Evolutionary conservation across 2,888 invertebrate genomes (phyloP).

Genomic region (Cinara cedri): DNA sequence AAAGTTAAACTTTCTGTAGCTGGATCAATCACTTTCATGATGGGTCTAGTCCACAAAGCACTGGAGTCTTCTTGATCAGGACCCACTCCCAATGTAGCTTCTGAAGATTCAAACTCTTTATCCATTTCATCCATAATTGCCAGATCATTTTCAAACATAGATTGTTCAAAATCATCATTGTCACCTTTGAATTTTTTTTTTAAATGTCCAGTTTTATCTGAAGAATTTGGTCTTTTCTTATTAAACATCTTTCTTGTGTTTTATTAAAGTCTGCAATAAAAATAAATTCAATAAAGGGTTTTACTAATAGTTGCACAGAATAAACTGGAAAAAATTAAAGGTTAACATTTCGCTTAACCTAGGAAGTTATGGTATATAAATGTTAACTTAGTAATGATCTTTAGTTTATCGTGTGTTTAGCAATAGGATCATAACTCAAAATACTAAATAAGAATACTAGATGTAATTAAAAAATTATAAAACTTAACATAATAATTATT

Average conservation of each 20-base stretch:
- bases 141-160: slow-evolving; percentile 73
- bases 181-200: slow-evolving; percentile 47
- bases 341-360: slow-evolving; percentile 1
- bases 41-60: slow-evolving; percentile 40
- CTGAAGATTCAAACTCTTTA: slow-evolving; percentile 36
- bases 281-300: slow-evolving; percentile 42
- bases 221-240: slow-evolving; percentile 53
- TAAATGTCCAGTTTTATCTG: slow-evolving; percentile 13
- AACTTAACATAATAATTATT: too few species aligned
- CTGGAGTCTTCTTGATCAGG: slow-evolving; percentile 44
- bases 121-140: slow-evolving; percentile 70
- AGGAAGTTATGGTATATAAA: slow-evolving; percentile 20
- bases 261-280: slow-evolving; percentile 47
- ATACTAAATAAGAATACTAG: too few species aligned
- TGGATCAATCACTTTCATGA: slow-evolving; percentile 27
- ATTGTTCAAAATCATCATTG: slow-evolving; percentile 67
- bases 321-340: neutral
- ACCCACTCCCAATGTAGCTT: slow-evolving; percentile 62
- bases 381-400: slow-evolving; percentile 1
- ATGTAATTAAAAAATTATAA: too few species aligned
- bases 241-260: slow-evolving; percentile 54
- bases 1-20: slow-evolving; percentile 69
- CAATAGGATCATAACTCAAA: too few species aligned
- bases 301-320: slow-evolving; percentile 19
- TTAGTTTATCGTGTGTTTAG: too few species aligned